Conservation (phyloP, 2,888 invertebrate species). For the Agrochola lota region DNA sequence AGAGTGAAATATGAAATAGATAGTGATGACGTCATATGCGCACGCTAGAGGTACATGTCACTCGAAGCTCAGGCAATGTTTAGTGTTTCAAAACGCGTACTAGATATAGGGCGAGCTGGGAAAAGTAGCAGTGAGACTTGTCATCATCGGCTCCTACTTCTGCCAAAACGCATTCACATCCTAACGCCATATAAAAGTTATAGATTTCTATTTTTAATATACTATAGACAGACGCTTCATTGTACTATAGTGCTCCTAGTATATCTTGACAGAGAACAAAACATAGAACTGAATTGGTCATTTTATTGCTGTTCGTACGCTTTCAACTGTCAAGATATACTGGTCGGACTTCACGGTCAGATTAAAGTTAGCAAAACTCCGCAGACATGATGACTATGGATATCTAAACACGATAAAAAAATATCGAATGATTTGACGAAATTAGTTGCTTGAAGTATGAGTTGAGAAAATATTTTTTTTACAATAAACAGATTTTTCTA, state of each 20-base stretch:
- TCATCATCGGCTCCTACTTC: neutral
- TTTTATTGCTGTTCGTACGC: conserved; percentile 38
- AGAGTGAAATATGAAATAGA: conserved; percentile 23
- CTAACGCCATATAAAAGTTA: conserved; percentile 30
- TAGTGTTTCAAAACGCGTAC: conserved; percentile 22
- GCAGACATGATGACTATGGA: neutral
- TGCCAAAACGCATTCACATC: conserved; percentile 4
- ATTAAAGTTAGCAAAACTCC: neutral
- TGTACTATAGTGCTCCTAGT: neutral
- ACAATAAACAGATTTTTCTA: neutral
- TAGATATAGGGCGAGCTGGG: neutral
- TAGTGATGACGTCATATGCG: conserved; percentile 1
- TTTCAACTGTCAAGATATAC: conserved; percentile 15
- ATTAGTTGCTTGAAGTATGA: neutral
- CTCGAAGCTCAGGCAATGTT: conserved; percentile 9
- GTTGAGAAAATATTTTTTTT: too few relatives aligned
- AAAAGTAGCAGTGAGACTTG: conserved; percentile 5
- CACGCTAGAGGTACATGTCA: neutral
- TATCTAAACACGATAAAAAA: neutral
- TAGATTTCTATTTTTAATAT: conserved; percentile 27
- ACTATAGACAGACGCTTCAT: conserved; percentile 26
- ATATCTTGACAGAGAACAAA: conserved; percentile 6
- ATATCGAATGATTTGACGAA: neutral
- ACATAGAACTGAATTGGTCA: conserved; percentile 32
- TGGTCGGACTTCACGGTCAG: neutral